phyloP scores from a whole-genome alignment of 2,113 vertebrate species.

The Eonycteris spelaea region DNA sequence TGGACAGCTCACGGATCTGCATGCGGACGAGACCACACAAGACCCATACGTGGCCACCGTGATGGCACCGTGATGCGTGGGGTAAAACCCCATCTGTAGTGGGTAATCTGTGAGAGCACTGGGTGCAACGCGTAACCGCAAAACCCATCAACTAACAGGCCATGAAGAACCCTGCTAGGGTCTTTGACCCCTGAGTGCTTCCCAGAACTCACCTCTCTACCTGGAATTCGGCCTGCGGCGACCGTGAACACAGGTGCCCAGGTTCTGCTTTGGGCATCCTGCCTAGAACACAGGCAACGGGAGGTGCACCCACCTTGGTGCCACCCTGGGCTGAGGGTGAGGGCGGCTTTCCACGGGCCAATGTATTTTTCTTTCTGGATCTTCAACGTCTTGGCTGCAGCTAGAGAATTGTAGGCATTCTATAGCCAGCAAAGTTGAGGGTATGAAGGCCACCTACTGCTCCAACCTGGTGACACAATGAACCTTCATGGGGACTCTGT shows the following conservation, averaged over 20 bases:
- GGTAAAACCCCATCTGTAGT: conserved; percentile 78
- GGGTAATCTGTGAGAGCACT: conserved; percentile 59
- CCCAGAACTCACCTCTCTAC: conserved; percentile 13
- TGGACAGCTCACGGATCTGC: conserved; percentile 49
- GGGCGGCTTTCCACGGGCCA: neutral
- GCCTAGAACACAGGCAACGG: neutral
- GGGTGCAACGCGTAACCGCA: conserved; percentile 42
- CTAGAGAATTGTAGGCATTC: neutral
- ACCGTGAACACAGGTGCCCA: fast-evolving
- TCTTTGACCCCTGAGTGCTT: conserved; percentile 35
- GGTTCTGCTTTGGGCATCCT: neutral
- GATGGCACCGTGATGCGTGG: conserved; percentile 44
- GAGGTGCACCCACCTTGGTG: fast-evolving
- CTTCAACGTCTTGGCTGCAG: neutral
- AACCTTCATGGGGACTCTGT: neutral
- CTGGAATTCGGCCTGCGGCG: fast-evolving
- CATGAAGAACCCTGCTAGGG: conserved; percentile 20
- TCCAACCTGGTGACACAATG: neutral
- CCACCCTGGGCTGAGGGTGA: neutral
- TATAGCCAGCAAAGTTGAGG: neutral
- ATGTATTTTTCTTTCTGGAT: neutral
- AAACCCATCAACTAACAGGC: conserved; percentile 60
- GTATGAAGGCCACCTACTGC: neutral
- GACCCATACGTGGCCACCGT: conserved; percentile 70
- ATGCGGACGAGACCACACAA: conserved; percentile 64